Percentiles rank a stretch among this genome's conserved stretches.
Conservation (phyloP, 2,113 vertebrate genomes). For the Todiramphus saurophagus region DNA sequence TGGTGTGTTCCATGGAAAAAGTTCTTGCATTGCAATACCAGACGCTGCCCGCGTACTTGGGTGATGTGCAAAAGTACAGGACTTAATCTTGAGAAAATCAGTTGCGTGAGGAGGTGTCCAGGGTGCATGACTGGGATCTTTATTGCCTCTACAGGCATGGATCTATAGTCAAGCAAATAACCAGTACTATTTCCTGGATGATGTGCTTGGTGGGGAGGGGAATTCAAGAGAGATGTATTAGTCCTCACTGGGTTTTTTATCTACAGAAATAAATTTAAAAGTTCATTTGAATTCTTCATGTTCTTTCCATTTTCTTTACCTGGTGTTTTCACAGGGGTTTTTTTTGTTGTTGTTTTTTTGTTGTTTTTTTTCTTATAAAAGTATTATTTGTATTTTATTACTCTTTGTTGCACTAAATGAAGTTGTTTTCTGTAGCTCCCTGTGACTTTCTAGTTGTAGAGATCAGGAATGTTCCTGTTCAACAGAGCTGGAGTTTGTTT, state of each 20-base stretch:
- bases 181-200: background rate
- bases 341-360: too few relatives aligned
- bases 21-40: rapidly evolving
- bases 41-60: rapidly evolving
- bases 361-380: background rate
- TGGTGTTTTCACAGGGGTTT: background rate
- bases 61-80: background rate
- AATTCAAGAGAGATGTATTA: background rate
- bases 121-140: background rate
- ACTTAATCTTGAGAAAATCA: background rate
- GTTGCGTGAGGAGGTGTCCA: background rate
- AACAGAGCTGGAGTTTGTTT: background rate
- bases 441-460: background rate
- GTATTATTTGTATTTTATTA: background rate
- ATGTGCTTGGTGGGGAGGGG: background rate
- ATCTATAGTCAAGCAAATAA: background rate
- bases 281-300: background rate
- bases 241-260: background rate
- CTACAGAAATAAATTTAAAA: background rate
- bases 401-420: background rate
- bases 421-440: background rate
- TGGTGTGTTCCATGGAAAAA: rapidly evolving
- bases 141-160: background rate
- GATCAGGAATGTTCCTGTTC: background rate
- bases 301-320: background rate